A percentile compares a stretch with the other conserved stretches of the same genome.
Conservation (phyloP, 2,113 vertebrate species). For the Oncorhynchus masou region DNA sequence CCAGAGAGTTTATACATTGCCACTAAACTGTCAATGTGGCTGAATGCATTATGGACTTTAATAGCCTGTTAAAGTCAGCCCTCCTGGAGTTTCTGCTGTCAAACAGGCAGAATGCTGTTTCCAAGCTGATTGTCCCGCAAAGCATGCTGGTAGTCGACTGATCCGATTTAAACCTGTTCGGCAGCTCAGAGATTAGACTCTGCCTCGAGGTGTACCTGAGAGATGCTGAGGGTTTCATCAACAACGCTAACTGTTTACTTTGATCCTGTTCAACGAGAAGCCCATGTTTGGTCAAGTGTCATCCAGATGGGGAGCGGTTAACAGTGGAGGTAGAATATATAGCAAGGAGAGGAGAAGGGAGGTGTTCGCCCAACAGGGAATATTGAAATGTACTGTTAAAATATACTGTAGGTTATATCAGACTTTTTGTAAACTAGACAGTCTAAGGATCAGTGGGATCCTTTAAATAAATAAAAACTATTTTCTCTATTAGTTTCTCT, state of each 20-base stretch:
- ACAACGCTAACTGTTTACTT: constrained; percentile 17
- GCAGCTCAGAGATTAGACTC: constrained; percentile 35
- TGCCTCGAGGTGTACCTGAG: constrained; percentile 41
- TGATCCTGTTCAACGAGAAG: background rate
- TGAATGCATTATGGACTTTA: constrained; percentile 65
- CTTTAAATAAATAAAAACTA: background rate
- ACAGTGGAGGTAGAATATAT: constrained; percentile 25
- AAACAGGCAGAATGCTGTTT: constrained; percentile 33
- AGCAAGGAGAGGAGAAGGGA: background rate
- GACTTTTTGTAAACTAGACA: background rate
- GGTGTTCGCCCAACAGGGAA: background rate
- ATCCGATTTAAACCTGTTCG: constrained; percentile 47
- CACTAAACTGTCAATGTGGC: constrained; percentile 52
- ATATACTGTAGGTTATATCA: background rate
- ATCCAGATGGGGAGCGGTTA: constrained; percentile 23
- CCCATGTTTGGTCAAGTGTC: constrained; percentile 29
- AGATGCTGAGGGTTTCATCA: constrained; percentile 16
- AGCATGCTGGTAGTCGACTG: constrained; percentile 28
- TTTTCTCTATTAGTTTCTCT: background rate
- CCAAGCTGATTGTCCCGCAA: constrained; percentile 24
- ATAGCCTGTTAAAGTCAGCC: constrained; percentile 51
- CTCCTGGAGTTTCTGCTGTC: constrained; percentile 15
- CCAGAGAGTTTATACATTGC: constrained; percentile 9
- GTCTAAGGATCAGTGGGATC: background rate
- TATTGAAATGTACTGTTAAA: background rate